Evolutionary conservation across 2,113 vertebrate genomes (phyloP), one percentile per base, ranked within the genome.

Genomic region (Chionomys nivalis): DNA sequence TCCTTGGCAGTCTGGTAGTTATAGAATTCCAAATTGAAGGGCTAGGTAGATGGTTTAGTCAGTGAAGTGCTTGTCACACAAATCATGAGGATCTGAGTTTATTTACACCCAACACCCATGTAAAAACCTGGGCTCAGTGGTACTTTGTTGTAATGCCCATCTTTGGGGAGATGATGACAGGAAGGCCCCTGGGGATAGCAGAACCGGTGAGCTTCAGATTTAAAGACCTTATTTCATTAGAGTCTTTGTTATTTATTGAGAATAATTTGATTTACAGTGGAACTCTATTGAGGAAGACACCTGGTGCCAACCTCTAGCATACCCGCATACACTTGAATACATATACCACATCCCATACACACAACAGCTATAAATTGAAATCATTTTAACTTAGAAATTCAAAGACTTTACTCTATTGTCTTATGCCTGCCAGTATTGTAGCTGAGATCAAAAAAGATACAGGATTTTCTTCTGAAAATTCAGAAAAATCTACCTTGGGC

Each of bases 361-460:
- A 47, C 24, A 79, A 52, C 31, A 87, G 70, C 21, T 87, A 44
- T 92, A 70, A 68, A 33, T 78, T 52, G 42, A 87, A 82, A 76
- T 90, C 5, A 61, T 91, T 87, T 94, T 93, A 90, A 87, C 49
- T 76, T 61, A 70, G 44, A 85, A 92, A 87, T 61, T 63, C 58
- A 52, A 87, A 90, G 93, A 36, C 17, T 83, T 87, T 93, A 76
- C 23, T 82, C 3, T n/a, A 5, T 76, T 92, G n/a, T 86, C 44
- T 86, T 91, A 63, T 93, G n/a, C 24, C n/a, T 89, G 17, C 24
- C 33, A 68, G 0, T 93, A 55, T 61, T 79, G 33, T 31, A 90
- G 11, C 39, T 76, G 75, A 79, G 55, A 5, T 70, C 31, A 19
- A 3, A 26, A 89, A 39, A 89, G n/a, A 1, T 79, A 75, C n/a